phyloP scores from a whole-genome alignment of 2,113 vertebrate genomes.

The Penelope pileata region DNA sequence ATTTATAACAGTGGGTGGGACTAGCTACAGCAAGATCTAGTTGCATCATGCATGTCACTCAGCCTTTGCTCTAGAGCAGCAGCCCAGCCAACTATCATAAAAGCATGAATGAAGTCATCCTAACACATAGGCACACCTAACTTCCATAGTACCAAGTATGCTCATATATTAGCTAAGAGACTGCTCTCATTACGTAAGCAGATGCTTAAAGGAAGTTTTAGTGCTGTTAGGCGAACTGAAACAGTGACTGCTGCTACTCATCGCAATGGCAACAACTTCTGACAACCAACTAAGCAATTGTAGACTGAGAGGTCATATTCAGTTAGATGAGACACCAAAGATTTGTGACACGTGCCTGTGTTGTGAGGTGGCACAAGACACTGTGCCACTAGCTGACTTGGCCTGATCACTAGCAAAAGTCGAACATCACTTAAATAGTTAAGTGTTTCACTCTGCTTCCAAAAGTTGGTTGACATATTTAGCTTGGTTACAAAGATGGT shows the following conservation, averaged over 20 bases:
- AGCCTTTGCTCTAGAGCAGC: slow-evolving; percentile 21
- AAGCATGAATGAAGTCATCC: slow-evolving; percentile 13
- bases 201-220: background rate
- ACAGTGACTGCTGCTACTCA: background rate
- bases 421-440: background rate
- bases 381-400: background rate
- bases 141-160: background rate
- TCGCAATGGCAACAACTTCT: background rate
- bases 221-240: background rate
- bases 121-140: background rate
- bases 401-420: background rate
- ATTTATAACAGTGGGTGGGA: background rate
- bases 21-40: background rate
- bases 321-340: background rate
- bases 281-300: background rate
- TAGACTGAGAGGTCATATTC: background rate
- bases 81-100: background rate
- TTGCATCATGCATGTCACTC: background rate
- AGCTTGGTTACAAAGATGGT: background rate
- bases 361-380: background rate
- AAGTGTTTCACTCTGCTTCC: background rate
- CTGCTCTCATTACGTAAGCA: background rate
- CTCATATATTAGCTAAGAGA: background rate
- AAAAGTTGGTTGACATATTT: background rate
- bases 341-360: background rate